Evolutionary conservation across 2,113 vertebrate genomes (phyloP).

Genomic region (Anolis carolinensis): DNA sequence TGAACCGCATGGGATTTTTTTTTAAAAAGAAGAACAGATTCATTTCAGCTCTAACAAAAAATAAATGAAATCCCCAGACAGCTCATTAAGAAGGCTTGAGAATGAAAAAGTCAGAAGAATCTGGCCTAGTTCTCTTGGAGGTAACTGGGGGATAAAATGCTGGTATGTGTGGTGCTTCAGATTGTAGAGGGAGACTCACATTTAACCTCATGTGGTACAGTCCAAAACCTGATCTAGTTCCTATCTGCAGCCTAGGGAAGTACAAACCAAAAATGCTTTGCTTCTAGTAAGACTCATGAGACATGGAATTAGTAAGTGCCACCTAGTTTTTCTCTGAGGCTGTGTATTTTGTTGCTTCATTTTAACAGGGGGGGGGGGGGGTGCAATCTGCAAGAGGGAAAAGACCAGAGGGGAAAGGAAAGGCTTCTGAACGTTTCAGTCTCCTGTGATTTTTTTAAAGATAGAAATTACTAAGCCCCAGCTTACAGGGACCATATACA

Average conservation of each 20-base stretch:
- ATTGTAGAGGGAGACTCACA: not conserved
- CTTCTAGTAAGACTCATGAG: not conserved
- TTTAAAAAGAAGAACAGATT: not conserved
- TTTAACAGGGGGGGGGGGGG: not conserved
- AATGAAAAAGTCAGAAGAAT: not conserved
- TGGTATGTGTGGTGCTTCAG: not conserved
- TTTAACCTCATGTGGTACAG: not conserved
- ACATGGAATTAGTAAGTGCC: not conserved
- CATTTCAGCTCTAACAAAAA: not conserved
- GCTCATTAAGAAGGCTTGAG: constrained; percentile 3
- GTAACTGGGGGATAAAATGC: not conserved
- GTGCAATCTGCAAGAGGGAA: too few relatives aligned
- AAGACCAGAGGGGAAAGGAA: not conserved
- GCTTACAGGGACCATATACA: not conserved
- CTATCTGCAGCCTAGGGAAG: too few relatives aligned
- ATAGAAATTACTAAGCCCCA: not conserved
- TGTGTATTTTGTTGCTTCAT: not conserved
- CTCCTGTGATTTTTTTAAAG: not conserved
- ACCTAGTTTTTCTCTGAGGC: not conserved
- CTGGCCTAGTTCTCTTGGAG: not conserved
- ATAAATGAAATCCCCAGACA: constrained; percentile 1
- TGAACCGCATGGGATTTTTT: not conserved
- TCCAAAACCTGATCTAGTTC: not conserved
- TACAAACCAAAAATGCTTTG: too few relatives aligned
- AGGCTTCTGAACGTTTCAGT: not conserved